Percentiles rank a stretch among this genome's conserved stretches.
Evolutionary conservation across 2,888 invertebrate species (phyloP).

Genomic region (Drosophila stalkeri): DNA sequence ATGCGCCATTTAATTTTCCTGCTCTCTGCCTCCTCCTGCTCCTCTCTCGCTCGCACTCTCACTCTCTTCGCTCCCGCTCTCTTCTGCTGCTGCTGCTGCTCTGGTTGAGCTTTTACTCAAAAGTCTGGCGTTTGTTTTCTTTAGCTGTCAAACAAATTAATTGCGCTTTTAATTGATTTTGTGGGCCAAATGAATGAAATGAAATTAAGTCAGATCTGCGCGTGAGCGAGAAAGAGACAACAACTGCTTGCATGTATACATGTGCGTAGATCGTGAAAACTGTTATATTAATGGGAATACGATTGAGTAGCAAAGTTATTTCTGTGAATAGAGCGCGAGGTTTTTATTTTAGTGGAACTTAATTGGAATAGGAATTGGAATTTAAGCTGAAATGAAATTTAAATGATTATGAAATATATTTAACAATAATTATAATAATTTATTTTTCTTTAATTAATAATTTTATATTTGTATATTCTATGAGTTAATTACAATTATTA

Average conservation of each 20-base stretch:
- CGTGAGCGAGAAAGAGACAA: slow-evolving; percentile 1
- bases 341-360: background rate
- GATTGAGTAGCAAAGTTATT: background rate
- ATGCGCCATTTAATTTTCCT: slow-evolving; percentile 62
- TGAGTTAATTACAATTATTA: no score
- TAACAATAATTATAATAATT: background rate
- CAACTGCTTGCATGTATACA: background rate
- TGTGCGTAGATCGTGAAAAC: slow-evolving; percentile 20
- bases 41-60: background rate
- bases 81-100: background rate
- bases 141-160: slow-evolving; percentile 80
- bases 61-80: background rate
- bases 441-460: background rate
- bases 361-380: slow-evolving; percentile 5
- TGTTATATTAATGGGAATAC: background rate
- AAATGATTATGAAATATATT: background rate
- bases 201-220: slow-evolving; percentile 44
- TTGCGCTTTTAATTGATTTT: slow-evolving; percentile 79
- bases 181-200: slow-evolving; percentile 60
- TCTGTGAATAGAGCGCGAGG: background rate
- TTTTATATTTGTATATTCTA: background rate
- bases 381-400: background rate
- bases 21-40: background rate
- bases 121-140: slow-evolving; percentile 73
- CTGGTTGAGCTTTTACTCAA: slow-evolving; percentile 45